These are phyloP conservation scores for Pachycephala philippinensis DNA, from an alignment of 2,113 vertebrate species.

Conservation along the genomic window DNA sequence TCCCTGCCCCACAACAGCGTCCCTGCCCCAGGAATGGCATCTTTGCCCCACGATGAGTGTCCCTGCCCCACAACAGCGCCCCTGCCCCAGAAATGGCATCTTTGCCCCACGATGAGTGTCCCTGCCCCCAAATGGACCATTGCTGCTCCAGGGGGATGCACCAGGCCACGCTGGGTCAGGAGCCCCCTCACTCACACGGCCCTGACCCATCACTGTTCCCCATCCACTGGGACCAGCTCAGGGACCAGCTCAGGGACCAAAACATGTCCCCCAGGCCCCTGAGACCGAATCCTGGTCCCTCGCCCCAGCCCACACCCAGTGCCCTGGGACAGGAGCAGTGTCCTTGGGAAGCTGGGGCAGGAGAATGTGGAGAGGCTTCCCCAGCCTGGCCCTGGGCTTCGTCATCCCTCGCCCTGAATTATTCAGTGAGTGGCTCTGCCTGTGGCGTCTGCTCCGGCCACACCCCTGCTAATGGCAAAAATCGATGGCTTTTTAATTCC, in stretches of 20 bases:
- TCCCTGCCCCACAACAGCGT: not conserved
- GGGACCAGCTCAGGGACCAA: not conserved
- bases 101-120: accelerated
- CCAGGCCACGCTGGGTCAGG: not conserved
- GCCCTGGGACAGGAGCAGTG: not conserved
- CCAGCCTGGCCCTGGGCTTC: not conserved
- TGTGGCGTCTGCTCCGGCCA: constrained; percentile 35
- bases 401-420: constrained; percentile 67
- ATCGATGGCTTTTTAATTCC: constrained; percentile 65
- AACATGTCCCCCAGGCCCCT: too few species aligned
- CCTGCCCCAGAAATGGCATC: not conserved
- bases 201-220: not conserved
- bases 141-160: accelerated
- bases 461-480: constrained; percentile 67
- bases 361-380: not conserved
- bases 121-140: not conserved
- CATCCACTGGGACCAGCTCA: not conserved
- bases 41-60: accelerated
- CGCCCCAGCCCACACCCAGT: accelerated
- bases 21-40: not conserved
- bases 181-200: accelerated
- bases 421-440: constrained; percentile 59
- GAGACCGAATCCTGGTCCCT: accelerated
- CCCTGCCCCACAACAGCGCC: not conserved
- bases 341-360: not conserved